A percentile compares a stretch with the other conserved stretches of the same genome.
Evolutionary conservation across 2,797 vertebrate genomes (phyloP).

Genomic region (Cryptoblepharus egeriae): DNA sequence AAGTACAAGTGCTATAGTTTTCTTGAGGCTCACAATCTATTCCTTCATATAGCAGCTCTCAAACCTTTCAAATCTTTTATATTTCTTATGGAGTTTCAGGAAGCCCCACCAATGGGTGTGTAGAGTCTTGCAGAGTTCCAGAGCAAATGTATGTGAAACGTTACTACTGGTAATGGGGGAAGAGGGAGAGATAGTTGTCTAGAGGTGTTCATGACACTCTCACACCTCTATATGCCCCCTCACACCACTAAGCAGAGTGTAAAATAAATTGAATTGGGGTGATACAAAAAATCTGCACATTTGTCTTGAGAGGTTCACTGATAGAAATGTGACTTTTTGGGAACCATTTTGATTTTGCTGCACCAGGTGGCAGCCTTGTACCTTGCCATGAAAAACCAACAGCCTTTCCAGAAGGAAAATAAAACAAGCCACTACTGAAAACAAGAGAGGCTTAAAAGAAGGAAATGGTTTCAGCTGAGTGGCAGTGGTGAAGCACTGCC

Average conservation of each 20-base stretch:
- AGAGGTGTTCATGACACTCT: not conserved
- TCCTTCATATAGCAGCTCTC: not conserved
- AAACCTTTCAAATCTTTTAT: too few relatives aligned
- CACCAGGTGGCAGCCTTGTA: conserved; percentile 26
- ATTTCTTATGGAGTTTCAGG: too few relatives aligned
- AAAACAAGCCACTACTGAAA: rapidly evolving
- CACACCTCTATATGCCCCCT: too few relatives aligned
- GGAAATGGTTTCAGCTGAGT: not conserved
- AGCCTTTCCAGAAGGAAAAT: not conserved
- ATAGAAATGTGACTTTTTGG: not conserved
- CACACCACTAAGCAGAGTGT: not conserved
- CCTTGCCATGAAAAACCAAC: not conserved
- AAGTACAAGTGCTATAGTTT: not conserved
- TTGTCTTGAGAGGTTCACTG: not conserved
- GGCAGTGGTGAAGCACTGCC: not conserved
- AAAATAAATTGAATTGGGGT: not conserved
- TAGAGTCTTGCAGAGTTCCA: too few relatives aligned
- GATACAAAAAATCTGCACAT: not conserved
- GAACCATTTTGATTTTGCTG: not conserved
- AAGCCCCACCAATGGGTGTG: too few relatives aligned
- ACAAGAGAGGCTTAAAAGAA: not conserved
- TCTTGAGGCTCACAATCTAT: not conserved
- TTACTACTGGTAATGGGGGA: too few relatives aligned
- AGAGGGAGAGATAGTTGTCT: too few relatives aligned
- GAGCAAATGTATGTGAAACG: too few relatives aligned